These are phyloP conservation scores for Diplazon laetatorius DNA, from an alignment of 2,888 invertebrate species.

Conservation along the genomic window DNA sequence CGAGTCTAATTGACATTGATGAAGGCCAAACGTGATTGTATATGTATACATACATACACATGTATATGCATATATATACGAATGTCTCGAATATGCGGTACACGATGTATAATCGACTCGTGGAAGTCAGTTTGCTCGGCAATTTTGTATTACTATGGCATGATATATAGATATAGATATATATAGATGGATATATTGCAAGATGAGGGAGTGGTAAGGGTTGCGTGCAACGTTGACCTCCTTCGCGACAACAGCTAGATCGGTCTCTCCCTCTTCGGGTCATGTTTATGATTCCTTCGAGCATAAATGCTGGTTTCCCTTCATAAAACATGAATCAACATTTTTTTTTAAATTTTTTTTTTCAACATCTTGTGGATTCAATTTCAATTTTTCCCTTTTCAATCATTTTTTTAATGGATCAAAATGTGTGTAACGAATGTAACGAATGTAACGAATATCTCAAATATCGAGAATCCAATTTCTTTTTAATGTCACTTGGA, in stretches of 20 bases:
- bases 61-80: no score
- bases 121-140: slow-evolving; percentile 17
- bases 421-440: no score
- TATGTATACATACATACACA: no score
- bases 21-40: slow-evolving; percentile 36
- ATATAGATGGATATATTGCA: background rate
- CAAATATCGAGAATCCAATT: no score
- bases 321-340: slow-evolving; percentile 32
- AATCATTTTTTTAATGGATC: no score
- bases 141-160: slow-evolving; percentile 22
- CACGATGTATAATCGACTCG: slow-evolving; percentile 13
- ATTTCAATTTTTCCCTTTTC: no score
- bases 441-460: no score
- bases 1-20: slow-evolving; percentile 43
- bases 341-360: slow-evolving; percentile 22
- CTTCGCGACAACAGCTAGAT: slow-evolving; percentile 71
- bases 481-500: no score
- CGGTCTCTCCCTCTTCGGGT: slow-evolving; percentile 61
- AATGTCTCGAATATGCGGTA: slow-evolving; percentile 34
- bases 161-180: background rate
- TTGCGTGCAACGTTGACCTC: slow-evolving; percentile 75
- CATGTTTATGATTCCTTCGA: slow-evolving; percentile 49
- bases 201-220: slow-evolving; percentile 7
- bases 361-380: no score
- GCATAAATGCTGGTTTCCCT: slow-evolving; percentile 17